Evolutionary conservation across 2,797 vertebrate genomes (phyloP).

Genomic region (Rhabdophis nuchalis): DNA sequence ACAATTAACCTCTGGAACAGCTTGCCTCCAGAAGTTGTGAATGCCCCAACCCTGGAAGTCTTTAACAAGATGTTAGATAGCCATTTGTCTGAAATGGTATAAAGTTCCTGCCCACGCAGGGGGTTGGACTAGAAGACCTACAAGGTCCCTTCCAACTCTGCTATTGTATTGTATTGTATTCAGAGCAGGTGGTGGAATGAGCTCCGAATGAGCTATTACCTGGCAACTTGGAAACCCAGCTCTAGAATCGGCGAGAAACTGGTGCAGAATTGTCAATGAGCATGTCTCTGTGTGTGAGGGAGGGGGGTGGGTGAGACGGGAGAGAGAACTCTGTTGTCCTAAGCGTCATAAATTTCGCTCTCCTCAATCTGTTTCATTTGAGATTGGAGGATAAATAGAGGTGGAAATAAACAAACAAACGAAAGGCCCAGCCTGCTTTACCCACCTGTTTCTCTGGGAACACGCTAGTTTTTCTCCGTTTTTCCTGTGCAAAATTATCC

Average conservation of each 20-base stretch:
- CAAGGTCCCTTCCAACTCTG: no score
- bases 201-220: background rate
- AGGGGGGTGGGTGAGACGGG: rapidly evolving
- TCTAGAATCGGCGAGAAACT: background rate
- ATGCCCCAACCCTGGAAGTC: no score
- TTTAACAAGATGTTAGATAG: no score
- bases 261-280: background rate
- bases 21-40: no score
- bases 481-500: background rate
- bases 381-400: slow-evolving; percentile 28
- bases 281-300: background rate
- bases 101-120: no score
- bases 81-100: no score
- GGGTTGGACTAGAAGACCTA: no score
- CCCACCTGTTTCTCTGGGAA: slow-evolving; percentile 7
- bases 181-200: slow-evolving; percentile 19
- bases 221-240: slow-evolving; percentile 7
- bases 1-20: no score
- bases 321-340: background rate
- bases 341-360: background rate
- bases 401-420: slow-evolving; percentile 17
- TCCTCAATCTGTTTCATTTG: slow-evolving; percentile 17
- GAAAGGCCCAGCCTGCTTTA: background rate
- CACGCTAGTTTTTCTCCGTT: background rate
- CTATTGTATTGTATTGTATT: no score